phyloP scores from a whole-genome alignment of 2,113 vertebrate genomes.

The Xiphorhynchus elegans region DNA sequence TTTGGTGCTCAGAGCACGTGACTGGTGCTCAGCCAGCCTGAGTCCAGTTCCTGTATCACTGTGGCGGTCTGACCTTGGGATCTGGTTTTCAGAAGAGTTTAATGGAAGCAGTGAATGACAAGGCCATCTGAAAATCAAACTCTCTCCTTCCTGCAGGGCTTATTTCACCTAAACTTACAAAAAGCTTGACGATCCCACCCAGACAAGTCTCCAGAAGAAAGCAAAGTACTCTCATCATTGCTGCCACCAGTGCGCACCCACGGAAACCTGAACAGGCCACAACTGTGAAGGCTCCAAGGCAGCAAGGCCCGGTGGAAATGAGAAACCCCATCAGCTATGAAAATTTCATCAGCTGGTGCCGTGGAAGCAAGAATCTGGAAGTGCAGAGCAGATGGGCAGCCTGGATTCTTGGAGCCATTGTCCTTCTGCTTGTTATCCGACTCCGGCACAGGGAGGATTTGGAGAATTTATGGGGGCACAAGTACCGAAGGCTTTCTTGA shows the following conservation, averaged over 20 bases:
- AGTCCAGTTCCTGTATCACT: neutral
- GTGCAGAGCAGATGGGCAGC: conserved; percentile 79
- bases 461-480: conserved; percentile 80
- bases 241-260: neutral
- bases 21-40: neutral
- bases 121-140: neutral
- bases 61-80: neutral
- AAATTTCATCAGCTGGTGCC: conserved; percentile 79
- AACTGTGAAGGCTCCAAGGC: conserved; percentile 64
- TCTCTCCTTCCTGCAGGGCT: neutral
- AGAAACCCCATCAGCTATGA: conserved; percentile 74
- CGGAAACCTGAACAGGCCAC: conserved; percentile 60
- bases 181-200: neutral
- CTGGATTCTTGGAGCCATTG: conserved; percentile 78
- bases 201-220: neutral
- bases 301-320: conserved; percentile 49
- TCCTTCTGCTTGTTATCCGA: conserved; percentile 79
- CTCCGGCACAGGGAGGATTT: conserved; percentile 65
- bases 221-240: neutral
- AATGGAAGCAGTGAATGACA: neutral
- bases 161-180: neutral
- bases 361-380: conserved; percentile 71
- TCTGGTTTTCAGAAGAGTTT: neutral
- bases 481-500: conserved; percentile 69
- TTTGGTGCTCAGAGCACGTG: neutral